phyloP scores from a whole-genome alignment of 2,113 vertebrate species.

The Lepidothrix coronata region DNA sequence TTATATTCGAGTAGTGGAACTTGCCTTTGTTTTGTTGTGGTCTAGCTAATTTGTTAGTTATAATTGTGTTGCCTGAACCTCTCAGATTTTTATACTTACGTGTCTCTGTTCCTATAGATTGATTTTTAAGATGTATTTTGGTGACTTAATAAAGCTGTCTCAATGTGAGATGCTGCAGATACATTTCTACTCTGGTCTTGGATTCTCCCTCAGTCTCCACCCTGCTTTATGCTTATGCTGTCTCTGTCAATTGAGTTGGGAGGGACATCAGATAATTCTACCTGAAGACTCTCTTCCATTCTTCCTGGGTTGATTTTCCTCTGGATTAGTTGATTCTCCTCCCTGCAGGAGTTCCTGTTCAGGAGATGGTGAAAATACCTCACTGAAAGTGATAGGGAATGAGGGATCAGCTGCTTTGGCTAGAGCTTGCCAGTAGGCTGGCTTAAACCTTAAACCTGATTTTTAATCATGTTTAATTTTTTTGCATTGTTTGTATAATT shows the following conservation, averaged over 20 bases:
- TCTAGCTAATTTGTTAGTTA: background rate
- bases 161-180: background rate
- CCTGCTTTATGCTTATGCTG: background rate
- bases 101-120: background rate
- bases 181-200: background rate
- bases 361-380: background rate
- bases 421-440: background rate
- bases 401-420: background rate
- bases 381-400: background rate
- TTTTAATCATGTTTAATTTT: background rate
- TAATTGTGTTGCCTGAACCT: background rate
- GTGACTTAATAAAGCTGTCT: background rate
- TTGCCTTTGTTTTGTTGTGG: background rate
- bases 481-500: background rate
- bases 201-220: background rate
- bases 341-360: background rate
- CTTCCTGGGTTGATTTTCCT: background rate
- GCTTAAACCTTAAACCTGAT: background rate
- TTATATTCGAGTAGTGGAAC: background rate
- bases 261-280: background rate
- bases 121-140: background rate
- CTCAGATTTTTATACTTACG: background rate
- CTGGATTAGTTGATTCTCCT: background rate
- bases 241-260: background rate
- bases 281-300: background rate